These are phyloP conservation scores for Tachysurus vachellii DNA, from an alignment of 2,113 vertebrate genomes.

Conservation along the genomic window DNA sequence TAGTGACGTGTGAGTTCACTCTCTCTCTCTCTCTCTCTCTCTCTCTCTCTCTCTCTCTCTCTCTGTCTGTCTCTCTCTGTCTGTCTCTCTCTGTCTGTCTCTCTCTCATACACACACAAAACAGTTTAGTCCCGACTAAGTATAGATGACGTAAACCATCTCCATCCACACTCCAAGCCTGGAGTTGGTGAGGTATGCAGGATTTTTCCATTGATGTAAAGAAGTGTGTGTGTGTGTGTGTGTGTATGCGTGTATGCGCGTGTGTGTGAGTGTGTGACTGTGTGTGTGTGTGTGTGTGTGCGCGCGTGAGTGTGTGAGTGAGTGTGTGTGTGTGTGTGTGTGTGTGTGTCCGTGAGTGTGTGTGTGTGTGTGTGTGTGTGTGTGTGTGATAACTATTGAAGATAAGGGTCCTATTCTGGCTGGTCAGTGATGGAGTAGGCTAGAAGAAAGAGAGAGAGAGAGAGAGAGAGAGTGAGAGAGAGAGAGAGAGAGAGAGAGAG, in stretches of 20 bases:
- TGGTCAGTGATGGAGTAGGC: background rate
- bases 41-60: background rate
- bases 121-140: slow-evolving; percentile 20
- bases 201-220: slow-evolving; percentile 20
- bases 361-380: background rate
- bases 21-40: background rate
- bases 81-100: background rate
- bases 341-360: too few species aligned
- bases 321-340: too few species aligned
- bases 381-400: background rate
- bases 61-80: too few species aligned
- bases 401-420: background rate
- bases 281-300: background rate
- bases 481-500: background rate
- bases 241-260: background rate
- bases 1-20: too few species aligned
- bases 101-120: background rate
- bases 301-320: background rate
- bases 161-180: background rate
- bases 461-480: background rate
- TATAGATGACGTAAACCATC: slow-evolving; percentile 4
- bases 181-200: slow-evolving; percentile 3
- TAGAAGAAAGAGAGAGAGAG: background rate
- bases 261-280: background rate
- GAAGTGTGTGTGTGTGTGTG: background rate